Evolutionary conservation across 2,797 vertebrate genomes (phyloP), one percentile per base, ranked within the genome.

Genomic region (Chromobotia macracanthus): DNA sequence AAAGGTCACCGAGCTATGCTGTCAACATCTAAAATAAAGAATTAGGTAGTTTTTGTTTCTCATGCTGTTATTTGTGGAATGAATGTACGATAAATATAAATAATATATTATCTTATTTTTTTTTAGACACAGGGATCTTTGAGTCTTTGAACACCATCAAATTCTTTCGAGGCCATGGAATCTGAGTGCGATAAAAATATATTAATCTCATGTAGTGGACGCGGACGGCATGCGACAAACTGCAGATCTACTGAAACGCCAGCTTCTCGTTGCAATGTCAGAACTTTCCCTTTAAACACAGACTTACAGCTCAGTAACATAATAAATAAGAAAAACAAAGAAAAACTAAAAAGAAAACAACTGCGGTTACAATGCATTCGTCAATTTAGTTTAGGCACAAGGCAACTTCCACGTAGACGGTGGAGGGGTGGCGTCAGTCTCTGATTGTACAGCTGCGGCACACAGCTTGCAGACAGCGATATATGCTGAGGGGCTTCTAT

Each of bases 311-410:
- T 95, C 94, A 95, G 91, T 94, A 95, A 95, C 94, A 90, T 90
- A 98, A 98, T 99, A 99, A 99, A 99, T 99, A 98, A 94, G 92
- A 94, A 89, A 85, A 83, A 84, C 16, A 10, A 44, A 44, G 0
- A 35, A 60, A 70, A 68, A 81, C 7, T 31, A 41, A 76, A 87
- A 88, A 86, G 87, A 86, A 89, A 91, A 88, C 84, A 96, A 87
- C 94, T 95, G 95, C 95, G 96, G 95, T 97, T 99, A 99, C 97
- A 99, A 98, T 98, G 96, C 97, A 95, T 97, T 97, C 95, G 97
- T 97, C 97, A 99, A 98, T 96, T 98, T 95, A 95, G 96, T 97
- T 98, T 98, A 99, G 98, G 98, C 97, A 99, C 97, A 93, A 96
- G 95, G 95, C 97, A 95, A 96, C 93, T 95, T 96, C 96, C 96